Percentiles rank a stretch among this genome's conserved stretches.
These are phyloP conservation scores for Cryptophagus acutangulus DNA, from an alignment of 2,888 invertebrate genomes.

Conservation along the genomic window DNA sequence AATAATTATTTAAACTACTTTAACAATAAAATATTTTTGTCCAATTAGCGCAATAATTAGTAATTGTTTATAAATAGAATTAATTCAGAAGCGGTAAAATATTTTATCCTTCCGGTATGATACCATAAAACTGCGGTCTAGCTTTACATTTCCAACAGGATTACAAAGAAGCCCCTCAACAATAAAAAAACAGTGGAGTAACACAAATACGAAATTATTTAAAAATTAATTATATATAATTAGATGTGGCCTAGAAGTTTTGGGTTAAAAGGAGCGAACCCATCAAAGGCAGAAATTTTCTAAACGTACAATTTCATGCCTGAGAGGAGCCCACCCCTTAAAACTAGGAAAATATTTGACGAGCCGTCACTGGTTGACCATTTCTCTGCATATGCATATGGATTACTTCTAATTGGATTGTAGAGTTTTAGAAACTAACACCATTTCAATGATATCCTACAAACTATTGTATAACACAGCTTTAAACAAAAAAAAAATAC, in stretches of 20 bases:
- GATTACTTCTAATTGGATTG: constrained; percentile 19
- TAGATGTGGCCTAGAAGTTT: not conserved
- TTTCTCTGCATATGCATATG: no score
- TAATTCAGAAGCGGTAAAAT: no score
- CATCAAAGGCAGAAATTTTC: constrained; percentile 48
- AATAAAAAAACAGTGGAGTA: constrained; percentile 20
- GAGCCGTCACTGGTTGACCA: constrained; percentile 13
- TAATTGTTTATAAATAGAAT: no score
- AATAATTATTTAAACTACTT: no score
- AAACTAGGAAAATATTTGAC: constrained; percentile 7
- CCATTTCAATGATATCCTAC: constrained; percentile 12
- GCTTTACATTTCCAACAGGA: constrained; percentile 39
- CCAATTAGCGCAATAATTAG: no score
- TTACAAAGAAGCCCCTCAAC: constrained; percentile 39
- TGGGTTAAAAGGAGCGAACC: constrained; percentile 37
- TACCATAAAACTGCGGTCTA: constrained; percentile 34
- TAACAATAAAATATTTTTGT: no score
- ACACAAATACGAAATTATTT: not conserved
- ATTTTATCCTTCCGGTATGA: constrained; percentile 37
- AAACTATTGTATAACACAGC: no score
- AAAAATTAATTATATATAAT: not conserved
- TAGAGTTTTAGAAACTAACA: constrained; percentile 10
- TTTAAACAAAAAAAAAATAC: no score
- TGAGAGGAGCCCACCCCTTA: constrained; percentile 33
- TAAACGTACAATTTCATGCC: constrained; percentile 40